These are phyloP conservation scores for Parnassius orleans DNA, from an alignment of 2,888 invertebrate species.

Conservation along the genomic window DNA sequence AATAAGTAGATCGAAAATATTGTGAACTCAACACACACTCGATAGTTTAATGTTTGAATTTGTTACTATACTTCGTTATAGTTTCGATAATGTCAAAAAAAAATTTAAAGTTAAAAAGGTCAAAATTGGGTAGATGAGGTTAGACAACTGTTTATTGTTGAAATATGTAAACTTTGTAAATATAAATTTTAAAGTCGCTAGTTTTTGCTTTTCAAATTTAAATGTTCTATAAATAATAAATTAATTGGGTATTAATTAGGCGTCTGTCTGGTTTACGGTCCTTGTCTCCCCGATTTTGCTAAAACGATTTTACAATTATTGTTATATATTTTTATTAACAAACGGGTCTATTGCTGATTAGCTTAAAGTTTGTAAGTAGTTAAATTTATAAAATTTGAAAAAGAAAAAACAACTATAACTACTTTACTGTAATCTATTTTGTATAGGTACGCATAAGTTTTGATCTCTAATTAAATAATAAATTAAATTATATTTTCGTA, in stretches of 20 bases:
- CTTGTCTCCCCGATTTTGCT: slow-evolving; percentile 14
- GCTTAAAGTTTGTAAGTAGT: slow-evolving; percentile 36
- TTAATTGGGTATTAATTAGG: not conserved
- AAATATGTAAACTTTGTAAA: slow-evolving; percentile 10
- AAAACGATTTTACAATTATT: slow-evolving; percentile 25
- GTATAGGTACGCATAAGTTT: slow-evolving; percentile 43
- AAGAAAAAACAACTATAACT: slow-evolving; percentile 26
- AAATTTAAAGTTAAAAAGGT: slow-evolving; percentile 31
- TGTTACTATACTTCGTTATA: slow-evolving; percentile 43
- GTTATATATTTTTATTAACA: slow-evolving; percentile 44
- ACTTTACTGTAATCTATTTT: slow-evolving; percentile 33
- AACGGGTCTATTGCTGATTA: slow-evolving; percentile 58
- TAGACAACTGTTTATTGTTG: not conserved
- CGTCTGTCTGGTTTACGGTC: slow-evolving; percentile 8
- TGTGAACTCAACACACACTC: slow-evolving; percentile 2
- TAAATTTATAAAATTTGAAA: slow-evolving; percentile 20
- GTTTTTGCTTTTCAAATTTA: slow-evolving; percentile 9
- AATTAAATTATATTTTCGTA: slow-evolving; percentile 75
- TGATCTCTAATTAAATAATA: slow-evolving; percentile 69
- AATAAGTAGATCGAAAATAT: slow-evolving; percentile 5
- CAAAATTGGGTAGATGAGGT: slow-evolving; percentile 30
- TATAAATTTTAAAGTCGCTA: slow-evolving; percentile 2
- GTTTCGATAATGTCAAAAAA: slow-evolving; percentile 40
- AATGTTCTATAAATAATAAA: not conserved
- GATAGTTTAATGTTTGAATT: slow-evolving; percentile 32